Conservation (phyloP, 1,140 invertebrate genomes). For the Drosophila ercepeae region DNA sequence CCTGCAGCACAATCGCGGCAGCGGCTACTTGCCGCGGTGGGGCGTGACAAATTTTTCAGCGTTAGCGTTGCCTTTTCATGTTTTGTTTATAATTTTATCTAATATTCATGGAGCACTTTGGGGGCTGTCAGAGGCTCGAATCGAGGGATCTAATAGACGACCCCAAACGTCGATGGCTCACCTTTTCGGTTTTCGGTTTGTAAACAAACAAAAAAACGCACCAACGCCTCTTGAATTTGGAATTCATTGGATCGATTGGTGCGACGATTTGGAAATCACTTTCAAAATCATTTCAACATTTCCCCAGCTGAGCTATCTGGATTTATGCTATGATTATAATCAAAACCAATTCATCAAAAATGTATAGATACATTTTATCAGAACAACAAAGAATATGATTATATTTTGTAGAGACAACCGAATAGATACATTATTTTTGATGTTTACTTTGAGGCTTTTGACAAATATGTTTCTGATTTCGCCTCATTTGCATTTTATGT, state of each 20-base stretch:
- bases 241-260: slow-evolving; percentile 44
- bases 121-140: slow-evolving; percentile 46
- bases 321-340: slow-evolving; percentile 6
- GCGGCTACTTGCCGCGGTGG: slow-evolving; percentile 44
- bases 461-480: slow-evolving; percentile 29
- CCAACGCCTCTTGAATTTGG: slow-evolving; percentile 59
- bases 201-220: slow-evolving; percentile 56
- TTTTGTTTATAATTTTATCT: slow-evolving; percentile 80
- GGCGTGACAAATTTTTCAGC: slow-evolving; percentile 74
- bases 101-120: slow-evolving; percentile 64
- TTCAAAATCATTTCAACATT: slow-evolving; percentile 42
- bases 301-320: slow-evolving; percentile 19
- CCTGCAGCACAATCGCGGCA: too few relatives aligned
- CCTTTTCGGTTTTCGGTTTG: slow-evolving; percentile 51
- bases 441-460: slow-evolving; percentile 15
- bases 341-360: not conserved
- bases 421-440: not conserved
- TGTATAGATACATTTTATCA: not conserved
- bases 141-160: slow-evolving; percentile 32
- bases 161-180: not conserved
- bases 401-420: not conserved
- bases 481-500: slow-evolving; percentile 61
- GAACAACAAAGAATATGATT: not conserved
- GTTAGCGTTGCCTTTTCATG: slow-evolving; percentile 62
- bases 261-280: slow-evolving; percentile 62